These are phyloP conservation scores for Sterrhoptilus dennistouni DNA, from an alignment of 2,113 vertebrate genomes.

Conservation along the genomic window DNA sequence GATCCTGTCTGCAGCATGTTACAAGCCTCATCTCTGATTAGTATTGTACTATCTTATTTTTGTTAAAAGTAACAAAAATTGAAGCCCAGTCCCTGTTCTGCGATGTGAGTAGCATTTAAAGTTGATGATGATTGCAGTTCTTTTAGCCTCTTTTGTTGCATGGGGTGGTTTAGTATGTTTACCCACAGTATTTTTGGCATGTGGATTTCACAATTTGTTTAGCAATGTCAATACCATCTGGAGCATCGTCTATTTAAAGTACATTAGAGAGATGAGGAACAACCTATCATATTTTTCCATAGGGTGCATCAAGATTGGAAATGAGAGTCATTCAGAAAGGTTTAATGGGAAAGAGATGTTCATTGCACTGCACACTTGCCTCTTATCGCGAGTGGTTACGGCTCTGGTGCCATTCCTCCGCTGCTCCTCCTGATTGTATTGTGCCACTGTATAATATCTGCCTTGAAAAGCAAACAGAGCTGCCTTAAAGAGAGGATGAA, in stretches of 20 bases:
- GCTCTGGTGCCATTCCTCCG: background rate
- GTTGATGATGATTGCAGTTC: slow-evolving; percentile 65
- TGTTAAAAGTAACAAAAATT: slow-evolving; percentile 63
- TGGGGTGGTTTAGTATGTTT: slow-evolving; percentile 68
- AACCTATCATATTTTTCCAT: slow-evolving; percentile 69
- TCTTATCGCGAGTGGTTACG: background rate
- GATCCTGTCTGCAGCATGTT: background rate
- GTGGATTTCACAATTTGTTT: slow-evolving; percentile 72
- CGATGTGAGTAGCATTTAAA: slow-evolving; percentile 55
- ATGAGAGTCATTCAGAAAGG: slow-evolving; percentile 65
- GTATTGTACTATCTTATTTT: slow-evolving; percentile 46
- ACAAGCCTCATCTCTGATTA: slow-evolving; percentile 25
- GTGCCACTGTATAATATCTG: background rate
- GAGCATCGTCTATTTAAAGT: slow-evolving; percentile 73
- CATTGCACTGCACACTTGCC: background rate
- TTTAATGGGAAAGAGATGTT: slow-evolving; percentile 47
- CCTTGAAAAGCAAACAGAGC: slow-evolving; percentile 33
- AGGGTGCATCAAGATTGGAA: slow-evolving; percentile 66
- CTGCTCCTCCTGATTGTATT: slow-evolving; percentile 39
- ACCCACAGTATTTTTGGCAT: slow-evolving; percentile 73
- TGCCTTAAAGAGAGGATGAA: background rate
- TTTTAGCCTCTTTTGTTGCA: slow-evolving; percentile 67
- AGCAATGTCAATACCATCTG: slow-evolving; percentile 74
- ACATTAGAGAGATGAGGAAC: slow-evolving; percentile 66
- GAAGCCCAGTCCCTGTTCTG: slow-evolving; percentile 33